Conservation (phyloP, 1,140 invertebrate species). For the Drusus annulatus region DNA sequence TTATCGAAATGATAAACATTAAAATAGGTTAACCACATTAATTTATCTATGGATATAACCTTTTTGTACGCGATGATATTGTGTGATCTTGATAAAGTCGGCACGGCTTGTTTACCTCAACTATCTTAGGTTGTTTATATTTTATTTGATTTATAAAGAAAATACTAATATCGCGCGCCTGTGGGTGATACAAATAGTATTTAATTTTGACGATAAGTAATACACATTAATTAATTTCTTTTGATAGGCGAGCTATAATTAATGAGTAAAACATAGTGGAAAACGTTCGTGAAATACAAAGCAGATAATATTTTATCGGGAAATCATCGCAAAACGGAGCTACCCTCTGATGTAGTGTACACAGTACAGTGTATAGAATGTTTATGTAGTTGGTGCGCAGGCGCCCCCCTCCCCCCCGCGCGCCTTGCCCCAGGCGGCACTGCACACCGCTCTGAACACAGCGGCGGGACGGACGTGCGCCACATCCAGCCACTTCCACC, state of each 20-base stretch:
- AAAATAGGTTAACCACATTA: no score
- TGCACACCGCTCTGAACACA: constrained; percentile 43
- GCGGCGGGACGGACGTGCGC: constrained; percentile 37
- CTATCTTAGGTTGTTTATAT: no score
- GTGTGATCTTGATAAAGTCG: no score
- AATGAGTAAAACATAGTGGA: neutral
- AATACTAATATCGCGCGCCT: no score
- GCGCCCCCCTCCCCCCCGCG: no score
- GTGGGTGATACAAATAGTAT: no score
- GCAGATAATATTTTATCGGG: constrained; percentile 17
- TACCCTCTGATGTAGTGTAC: neutral
- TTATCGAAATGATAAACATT: no score
- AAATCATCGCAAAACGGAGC: constrained; percentile 22
- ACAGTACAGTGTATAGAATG: neutral
- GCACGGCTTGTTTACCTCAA: no score
- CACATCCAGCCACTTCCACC: constrained; percentile 1
- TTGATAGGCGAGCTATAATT: neutral
- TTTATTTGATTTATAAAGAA: no score
- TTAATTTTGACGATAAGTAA: no score
- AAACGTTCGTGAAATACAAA: constrained; percentile 5
- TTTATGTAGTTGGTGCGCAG: neutral
- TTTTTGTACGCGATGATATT: no score
- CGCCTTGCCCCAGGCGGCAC: neutral
- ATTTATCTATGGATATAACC: no score
- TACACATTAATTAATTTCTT: neutral